phyloP scores from a whole-genome alignment of 1,140 invertebrate species.

The Frieseomelitta varia region DNA sequence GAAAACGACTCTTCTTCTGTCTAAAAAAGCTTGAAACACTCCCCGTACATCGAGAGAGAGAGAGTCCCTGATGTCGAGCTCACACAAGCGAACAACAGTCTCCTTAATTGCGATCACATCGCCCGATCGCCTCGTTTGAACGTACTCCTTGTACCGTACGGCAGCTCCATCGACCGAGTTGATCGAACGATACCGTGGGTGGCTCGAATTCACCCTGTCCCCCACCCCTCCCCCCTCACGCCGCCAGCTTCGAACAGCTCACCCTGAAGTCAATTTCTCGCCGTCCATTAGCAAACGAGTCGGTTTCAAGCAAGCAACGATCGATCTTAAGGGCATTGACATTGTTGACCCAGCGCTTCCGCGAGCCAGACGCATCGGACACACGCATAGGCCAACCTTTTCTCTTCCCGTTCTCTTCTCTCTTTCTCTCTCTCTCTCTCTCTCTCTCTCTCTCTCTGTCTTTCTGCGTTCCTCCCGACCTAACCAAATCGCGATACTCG shows the following conservation, averaged over 20 bases:
- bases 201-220: neutral
- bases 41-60: neutral
- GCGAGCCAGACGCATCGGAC: conserved; percentile 37
- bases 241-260: neutral
- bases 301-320: conserved; percentile 29
- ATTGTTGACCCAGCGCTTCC: conserved; percentile 62
- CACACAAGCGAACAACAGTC: neutral
- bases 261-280: conserved; percentile 32
- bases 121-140: neutral
- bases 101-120: conserved; percentile 8
- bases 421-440: neutral
- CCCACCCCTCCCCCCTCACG: too few relatives aligned
- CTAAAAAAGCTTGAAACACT: neutral
- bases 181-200: neutral
- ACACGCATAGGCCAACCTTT: conserved; percentile 4
- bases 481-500: too few relatives aligned
- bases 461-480: too few relatives aligned
- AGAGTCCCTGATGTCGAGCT: too few relatives aligned
- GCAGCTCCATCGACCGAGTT: neutral
- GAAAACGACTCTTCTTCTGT: neutral
- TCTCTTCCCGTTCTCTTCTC: neutral
- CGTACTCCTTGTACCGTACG: neutral
- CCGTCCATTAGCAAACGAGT: conserved; percentile 37
- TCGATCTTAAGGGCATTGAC: conserved; percentile 46
- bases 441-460: neutral